Evolutionary conservation across 23 tunicate species (phyloP).

Genomic region (Oikopleura dioica): DNA sequence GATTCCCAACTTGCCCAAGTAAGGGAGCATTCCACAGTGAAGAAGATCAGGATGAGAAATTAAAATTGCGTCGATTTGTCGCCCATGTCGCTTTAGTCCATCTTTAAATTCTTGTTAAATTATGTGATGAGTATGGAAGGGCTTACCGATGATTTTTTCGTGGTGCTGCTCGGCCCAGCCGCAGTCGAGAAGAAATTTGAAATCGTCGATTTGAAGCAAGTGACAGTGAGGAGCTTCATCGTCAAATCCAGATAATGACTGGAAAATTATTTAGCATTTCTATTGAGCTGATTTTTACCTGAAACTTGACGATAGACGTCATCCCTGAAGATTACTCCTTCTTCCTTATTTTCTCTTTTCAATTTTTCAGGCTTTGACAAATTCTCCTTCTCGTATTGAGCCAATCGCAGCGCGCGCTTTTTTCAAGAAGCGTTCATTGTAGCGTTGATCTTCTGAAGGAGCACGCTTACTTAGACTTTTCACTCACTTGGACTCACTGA

Average conservation of each 20-base stretch:
- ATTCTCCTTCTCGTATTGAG: no score
- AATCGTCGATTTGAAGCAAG: conserved; percentile 62
- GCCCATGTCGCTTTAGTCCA: conserved; percentile 20
- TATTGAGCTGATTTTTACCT: no score
- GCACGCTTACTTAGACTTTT: no score
- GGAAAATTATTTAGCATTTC: no score
- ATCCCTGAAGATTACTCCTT: conserved; percentile 7
- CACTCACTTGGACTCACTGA: no score
- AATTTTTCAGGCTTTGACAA: no score
- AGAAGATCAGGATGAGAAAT: conserved; percentile 47
- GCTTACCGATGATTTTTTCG: conserved; percentile 26
- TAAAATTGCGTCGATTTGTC: conserved; percentile 61
- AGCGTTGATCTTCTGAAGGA: no score
- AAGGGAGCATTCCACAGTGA: conserved; percentile 67
- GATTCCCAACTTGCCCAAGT: conserved; percentile 33
- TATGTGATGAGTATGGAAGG: no score
- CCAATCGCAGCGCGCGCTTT: no score
- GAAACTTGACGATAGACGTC: conserved; percentile 88
- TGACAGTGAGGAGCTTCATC: conserved; percentile 79
- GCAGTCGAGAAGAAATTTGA: conserved; percentile 75
- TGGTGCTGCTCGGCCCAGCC: conserved; percentile 76
- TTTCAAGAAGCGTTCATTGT: no score
- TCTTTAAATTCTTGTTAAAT: no score
- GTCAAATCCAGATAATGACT: conserved; percentile 59
- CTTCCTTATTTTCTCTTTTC: no score